Conservation (phyloP, 2,888 invertebrate genomes). For the Hydrotaea cyrtoneurina region DNA sequence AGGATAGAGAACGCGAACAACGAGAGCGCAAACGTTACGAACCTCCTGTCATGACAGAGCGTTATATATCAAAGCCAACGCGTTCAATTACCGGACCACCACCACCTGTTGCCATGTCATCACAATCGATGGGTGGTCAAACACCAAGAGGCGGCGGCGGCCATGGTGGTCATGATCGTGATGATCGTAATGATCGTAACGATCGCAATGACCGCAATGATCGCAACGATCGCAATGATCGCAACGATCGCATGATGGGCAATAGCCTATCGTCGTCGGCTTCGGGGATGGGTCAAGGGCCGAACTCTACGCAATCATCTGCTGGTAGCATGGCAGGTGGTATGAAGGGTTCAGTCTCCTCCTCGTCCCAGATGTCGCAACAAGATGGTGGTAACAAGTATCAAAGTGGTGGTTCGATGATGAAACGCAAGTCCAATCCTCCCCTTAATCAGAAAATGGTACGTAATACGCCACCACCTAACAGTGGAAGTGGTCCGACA, state of each 20-base stretch:
- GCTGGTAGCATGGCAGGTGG: constrained; percentile 67
- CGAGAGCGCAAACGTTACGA: constrained; percentile 69
- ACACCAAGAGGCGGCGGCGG: constrained; percentile 54
- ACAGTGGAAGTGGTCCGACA: constrained; percentile 66
- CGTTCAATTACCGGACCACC: constrained; percentile 76
- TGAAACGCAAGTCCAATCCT: constrained; percentile 86
- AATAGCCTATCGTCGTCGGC: constrained; percentile 45
- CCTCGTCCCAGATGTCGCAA: constrained; percentile 66
- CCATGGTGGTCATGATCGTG: constrained; percentile 50
- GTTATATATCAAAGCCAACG: constrained; percentile 77
- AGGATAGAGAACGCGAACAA: constrained; percentile 67
- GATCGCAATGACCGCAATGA: constrained; percentile 42
- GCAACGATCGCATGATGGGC: constrained; percentile 61
- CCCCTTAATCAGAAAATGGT: constrained; percentile 83
- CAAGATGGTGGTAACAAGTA: constrained; percentile 74
- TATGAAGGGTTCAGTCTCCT: constrained; percentile 70
- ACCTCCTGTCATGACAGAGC: constrained; percentile 75
- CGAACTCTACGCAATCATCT: constrained; percentile 69
- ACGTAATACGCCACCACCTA: constrained; percentile 84
- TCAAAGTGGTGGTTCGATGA: constrained; percentile 83
- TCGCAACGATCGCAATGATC: constrained; percentile 54
- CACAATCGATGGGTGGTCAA: constrained; percentile 68
- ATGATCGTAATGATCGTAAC: constrained; percentile 56
- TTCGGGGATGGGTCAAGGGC: constrained; percentile 58
- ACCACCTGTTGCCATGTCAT: constrained; percentile 74